Evolutionary conservation across 2,113 vertebrate genomes (phyloP).

Genomic region (Campylorhamphus procurvoides): DNA sequence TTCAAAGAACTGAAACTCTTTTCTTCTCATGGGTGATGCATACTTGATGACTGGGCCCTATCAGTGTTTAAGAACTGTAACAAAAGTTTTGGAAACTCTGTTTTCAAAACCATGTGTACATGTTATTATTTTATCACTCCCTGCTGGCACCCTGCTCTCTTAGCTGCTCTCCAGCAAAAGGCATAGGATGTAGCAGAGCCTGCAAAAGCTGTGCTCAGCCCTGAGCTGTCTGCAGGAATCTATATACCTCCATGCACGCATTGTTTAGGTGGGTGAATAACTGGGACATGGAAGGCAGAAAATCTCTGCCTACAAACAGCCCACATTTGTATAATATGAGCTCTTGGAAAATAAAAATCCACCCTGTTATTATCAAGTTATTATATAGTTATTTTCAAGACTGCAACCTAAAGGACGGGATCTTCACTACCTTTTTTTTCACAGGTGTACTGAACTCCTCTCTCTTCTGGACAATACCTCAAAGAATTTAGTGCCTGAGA

Average conservation of each 20-base stretch:
- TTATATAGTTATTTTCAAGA: background rate
- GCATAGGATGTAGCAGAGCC: background rate
- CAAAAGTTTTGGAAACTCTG: background rate
- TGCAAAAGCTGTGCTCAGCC: background rate
- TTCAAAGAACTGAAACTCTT: background rate
- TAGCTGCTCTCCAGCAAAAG: background rate
- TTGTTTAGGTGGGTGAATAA: background rate
- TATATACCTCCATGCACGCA: rapidly evolving
- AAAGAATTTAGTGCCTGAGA: background rate
- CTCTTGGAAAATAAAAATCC: background rate
- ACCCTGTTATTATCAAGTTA: background rate
- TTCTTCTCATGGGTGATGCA: background rate
- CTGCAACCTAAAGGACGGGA: background rate
- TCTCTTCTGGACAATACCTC: background rate
- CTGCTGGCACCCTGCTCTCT: background rate
- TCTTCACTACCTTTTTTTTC: background rate
- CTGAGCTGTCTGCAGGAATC: background rate
- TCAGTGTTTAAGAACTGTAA: background rate
- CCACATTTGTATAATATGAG: background rate
- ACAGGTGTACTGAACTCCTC: background rate
- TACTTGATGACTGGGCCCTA: background rate
- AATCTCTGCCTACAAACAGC: background rate
- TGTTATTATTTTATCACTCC: background rate
- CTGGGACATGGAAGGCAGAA: background rate
- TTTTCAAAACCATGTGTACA: background rate